phyloP scores from a whole-genome alignment of 1,140 invertebrate species.

The Trypoxylus dichotomus region DNA sequence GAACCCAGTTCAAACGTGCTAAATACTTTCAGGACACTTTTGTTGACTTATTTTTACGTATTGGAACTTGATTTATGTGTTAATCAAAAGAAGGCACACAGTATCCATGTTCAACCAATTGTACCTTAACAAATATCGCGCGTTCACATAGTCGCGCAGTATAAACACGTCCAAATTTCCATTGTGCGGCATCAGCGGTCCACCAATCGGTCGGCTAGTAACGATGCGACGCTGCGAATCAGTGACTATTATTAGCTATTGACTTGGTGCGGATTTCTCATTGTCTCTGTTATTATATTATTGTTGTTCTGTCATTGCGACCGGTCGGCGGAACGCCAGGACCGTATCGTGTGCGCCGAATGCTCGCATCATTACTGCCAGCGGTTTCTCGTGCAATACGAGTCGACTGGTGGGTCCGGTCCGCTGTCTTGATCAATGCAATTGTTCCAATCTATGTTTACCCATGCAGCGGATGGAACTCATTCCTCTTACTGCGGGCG shows the following conservation, averaged over 20 bases:
- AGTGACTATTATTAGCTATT: constrained; percentile 38
- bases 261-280: constrained; percentile 36
- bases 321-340: not conserved
- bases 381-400: not conserved
- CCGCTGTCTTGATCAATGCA: constrained; percentile 24
- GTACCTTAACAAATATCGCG: not conserved
- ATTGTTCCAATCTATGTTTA: constrained; percentile 25
- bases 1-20: no score
- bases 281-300: constrained; percentile 38
- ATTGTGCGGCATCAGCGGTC: constrained; percentile 27
- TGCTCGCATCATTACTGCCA: not conserved
- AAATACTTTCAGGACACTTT: no score
- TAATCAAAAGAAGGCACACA: not conserved
- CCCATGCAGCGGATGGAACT: not conserved
- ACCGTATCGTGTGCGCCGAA: not conserved
- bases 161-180: constrained; percentile 34
- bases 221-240: constrained; percentile 8
- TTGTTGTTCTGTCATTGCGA: constrained; percentile 37
- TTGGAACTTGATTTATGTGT: no score
- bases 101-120: not conserved
- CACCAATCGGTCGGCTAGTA: not conserved
- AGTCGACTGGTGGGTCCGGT: constrained; percentile 6
- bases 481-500: not conserved
- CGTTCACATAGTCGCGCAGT: constrained; percentile 12
- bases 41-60: no score